Evolutionary conservation across 2,797 vertebrate species (phyloP).

Genomic region (Urosaurus nigricauda): DNA sequence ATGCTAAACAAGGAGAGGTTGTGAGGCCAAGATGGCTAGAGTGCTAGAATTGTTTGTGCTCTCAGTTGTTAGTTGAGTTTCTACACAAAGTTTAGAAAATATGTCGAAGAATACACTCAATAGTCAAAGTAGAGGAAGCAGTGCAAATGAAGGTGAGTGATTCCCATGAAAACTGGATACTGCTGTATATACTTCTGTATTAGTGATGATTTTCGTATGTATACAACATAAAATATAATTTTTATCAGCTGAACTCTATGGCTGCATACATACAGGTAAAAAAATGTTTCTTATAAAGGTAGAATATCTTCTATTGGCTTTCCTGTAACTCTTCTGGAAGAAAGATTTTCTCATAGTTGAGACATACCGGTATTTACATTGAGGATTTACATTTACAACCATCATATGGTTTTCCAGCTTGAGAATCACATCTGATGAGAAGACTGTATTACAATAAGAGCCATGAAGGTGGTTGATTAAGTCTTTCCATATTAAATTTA

Average conservation of each 20-base stretch:
- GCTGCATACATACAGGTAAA: fast-evolving
- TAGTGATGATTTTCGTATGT: neutral
- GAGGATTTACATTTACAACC: neutral
- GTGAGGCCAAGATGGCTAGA: neutral
- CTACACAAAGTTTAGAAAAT: neutral
- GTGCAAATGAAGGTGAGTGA: neutral
- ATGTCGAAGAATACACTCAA: neutral
- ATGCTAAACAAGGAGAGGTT: neutral
- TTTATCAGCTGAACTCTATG: neutral
- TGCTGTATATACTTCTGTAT: too few relatives aligned
- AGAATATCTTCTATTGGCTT: neutral
- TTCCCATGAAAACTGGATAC: neutral
- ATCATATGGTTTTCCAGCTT: neutral
- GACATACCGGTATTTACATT: fast-evolving
- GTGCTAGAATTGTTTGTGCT: neutral
- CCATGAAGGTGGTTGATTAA: conserved; percentile 34
- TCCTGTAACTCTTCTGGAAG: neutral
- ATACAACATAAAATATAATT: conserved; percentile 3
- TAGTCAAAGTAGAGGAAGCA: neutral
- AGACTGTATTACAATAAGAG: conserved; percentile 13
- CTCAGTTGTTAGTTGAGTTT: conserved; percentile 14
- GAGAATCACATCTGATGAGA: neutral
- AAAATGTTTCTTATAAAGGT: fast-evolving
- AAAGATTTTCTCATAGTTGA: neutral
- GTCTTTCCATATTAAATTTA: conserved; percentile 29